Base-by-base conservation (phyloP, 2,888 invertebrate genomes). In the Pyrrhosoma nymphula region DNA sequence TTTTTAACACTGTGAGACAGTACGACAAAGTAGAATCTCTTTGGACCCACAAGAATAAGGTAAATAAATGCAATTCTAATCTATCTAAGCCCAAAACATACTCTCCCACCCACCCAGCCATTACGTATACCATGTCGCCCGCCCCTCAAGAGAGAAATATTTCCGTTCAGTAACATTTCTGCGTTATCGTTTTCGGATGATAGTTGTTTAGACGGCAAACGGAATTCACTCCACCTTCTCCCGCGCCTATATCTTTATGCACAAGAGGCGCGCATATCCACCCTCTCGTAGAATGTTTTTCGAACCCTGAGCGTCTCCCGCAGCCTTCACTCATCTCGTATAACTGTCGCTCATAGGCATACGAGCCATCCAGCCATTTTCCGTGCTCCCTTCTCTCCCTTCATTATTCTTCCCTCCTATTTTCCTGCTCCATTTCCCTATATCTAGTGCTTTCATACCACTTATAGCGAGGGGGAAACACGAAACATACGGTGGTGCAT, bases 121-220 rank as follows among this genome's bases (percentile, higher is more conserved):
- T 82, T 82, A 35, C 82, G 16, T 82, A 35, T 56, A 55, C 47
- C 23, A 89, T 55, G 8, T 56, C 47, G 18, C 89, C 26, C 55
- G 47, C n/a, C 47, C 2, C 89, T 20, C 47, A 89, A 56, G 14
- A n/a, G 56, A 89, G 47, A 26, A 89, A 56, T 89, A 89, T 89
- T 89, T 56, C 26, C 56, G 20, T 26, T 55, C 89, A 16, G 16
- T n/a, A n/a, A n/a, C 26, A 89, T 89, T 56, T 89, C 56, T n/a
- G 89, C 89, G 26, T 89, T 55, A 89, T 89, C 89, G 47, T 47
- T 89, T 89, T 89, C n/a, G 56, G 89, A 56, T 89, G 89, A 1
- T 26, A 89, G 89, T 56, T 55, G 89, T 89, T 55, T 47, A 89
- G 89, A 47, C n/a, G 89, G 47, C 89, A 89, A 89, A 89, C 55